Percentiles rank a stretch among this genome's conserved stretches.
phyloP scores from a whole-genome alignment of 2,888 invertebrate genomes.

The Polymixis lichenea region DNA sequence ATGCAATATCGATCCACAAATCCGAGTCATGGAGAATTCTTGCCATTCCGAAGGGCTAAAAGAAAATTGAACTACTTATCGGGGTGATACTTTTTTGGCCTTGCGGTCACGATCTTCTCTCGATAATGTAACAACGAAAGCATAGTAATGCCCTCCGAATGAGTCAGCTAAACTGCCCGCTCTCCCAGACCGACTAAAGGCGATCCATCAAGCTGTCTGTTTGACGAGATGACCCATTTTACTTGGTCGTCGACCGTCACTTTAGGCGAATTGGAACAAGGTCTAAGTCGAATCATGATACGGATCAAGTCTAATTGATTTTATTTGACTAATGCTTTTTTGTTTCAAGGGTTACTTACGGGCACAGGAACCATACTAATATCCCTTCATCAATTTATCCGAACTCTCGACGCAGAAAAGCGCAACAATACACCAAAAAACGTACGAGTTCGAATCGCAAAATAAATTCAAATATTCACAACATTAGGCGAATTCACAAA shows the following conservation, averaged over 20 bases:
- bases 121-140: slow-evolving; percentile 61
- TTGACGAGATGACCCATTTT: slow-evolving; percentile 72
- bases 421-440: slow-evolving; percentile 7
- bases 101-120: slow-evolving; percentile 51
- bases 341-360: neutral
- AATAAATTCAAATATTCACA: slow-evolving; percentile 43
- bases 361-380: neutral
- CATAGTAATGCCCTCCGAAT: slow-evolving; percentile 72
- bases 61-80: slow-evolving; percentile 28
- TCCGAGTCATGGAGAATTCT: slow-evolving; percentile 12
- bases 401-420: neutral
- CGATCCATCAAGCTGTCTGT: slow-evolving; percentile 78
- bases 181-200: slow-evolving; percentile 56
- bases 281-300: slow-evolving; percentile 53
- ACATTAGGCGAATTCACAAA: slow-evolving; percentile 45
- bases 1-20: neutral
- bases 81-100: slow-evolving; percentile 21
- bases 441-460: neutral
- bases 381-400: neutral
- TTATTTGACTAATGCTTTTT: slow-evolving; percentile 34
- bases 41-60: slow-evolving; percentile 21
- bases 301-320: slow-evolving; percentile 48
- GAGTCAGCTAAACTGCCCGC: slow-evolving; percentile 73
- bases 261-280: slow-evolving; percentile 53
- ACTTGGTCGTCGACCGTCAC: slow-evolving; percentile 63